These are phyloP conservation scores for Sturmia bella DNA, from an alignment of 2,888 invertebrate genomes.

Conservation along the genomic window DNA sequence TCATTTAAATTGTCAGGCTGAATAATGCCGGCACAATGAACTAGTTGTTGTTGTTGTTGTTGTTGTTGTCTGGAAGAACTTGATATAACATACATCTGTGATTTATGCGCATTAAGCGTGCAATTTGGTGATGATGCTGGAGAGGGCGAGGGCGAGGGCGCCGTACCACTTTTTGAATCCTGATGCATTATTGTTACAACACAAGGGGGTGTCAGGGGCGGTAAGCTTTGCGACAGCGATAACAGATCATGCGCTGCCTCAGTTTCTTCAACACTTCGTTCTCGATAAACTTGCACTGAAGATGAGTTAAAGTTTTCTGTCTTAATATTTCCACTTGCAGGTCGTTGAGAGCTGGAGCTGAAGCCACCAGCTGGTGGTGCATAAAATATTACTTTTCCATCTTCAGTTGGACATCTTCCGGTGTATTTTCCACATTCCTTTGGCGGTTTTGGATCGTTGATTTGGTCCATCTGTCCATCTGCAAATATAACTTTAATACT, in stretches of 20 bases:
- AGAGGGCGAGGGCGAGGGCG: conserved; percentile 40
- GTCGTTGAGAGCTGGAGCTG: conserved; percentile 59
- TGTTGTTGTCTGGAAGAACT: conserved; percentile 77
- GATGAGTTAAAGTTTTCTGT: conserved; percentile 46
- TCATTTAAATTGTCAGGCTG: conserved; percentile 71
- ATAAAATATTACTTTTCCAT: conserved; percentile 81
- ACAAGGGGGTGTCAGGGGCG: conserved; percentile 88
- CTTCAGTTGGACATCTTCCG: conserved; percentile 72
- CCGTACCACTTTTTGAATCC: conserved; percentile 62
- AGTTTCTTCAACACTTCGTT: conserved; percentile 90
- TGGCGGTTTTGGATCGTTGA: conserved; percentile 12
- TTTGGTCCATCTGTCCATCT: conserved; percentile 72
- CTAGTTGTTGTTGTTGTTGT: conserved; percentile 70
- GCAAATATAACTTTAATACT: not conserved
- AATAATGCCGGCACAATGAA: conserved; percentile 71
- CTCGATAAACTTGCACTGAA: conserved; percentile 77
- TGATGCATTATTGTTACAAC: conserved; percentile 85
- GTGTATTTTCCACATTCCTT: conserved; percentile 41
- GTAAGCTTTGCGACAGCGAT: conserved; percentile 89
- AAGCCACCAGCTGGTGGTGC: conserved; percentile 80
- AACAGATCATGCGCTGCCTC: conserved; percentile 93
- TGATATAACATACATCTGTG: conserved; percentile 81
- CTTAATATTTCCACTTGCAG: conserved; percentile 30
- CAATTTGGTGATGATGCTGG: not conserved
- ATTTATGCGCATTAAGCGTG: conserved; percentile 71